A percentile compares a stretch with the other conserved stretches of the same genome.
phyloP scores from a whole-genome alignment of 2,888 invertebrate species.

The Laothoe populi region DNA sequence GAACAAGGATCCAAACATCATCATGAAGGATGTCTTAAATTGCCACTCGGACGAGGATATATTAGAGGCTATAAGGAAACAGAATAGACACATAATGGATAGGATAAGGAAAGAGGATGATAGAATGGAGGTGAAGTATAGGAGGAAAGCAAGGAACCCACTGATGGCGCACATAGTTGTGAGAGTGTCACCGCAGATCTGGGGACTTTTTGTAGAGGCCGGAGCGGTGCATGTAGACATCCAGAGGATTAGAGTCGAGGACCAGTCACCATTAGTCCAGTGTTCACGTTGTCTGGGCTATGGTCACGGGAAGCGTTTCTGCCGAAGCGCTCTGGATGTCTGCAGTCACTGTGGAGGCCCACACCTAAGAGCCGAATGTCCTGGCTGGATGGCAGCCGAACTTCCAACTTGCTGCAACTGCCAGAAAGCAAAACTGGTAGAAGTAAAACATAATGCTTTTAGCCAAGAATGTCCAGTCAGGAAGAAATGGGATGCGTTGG shows the following conservation, averaged over 20 bases:
- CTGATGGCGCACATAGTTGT: conserved; percentile 28
- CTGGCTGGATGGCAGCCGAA: conserved; percentile 7
- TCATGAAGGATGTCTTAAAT: conserved; percentile 32
- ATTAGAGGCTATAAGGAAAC: conserved; percentile 23
- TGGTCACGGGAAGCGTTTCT: too few relatives aligned
- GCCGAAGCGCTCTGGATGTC: too few relatives aligned
- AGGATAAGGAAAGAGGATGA: conserved; percentile 12
- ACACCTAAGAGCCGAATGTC: not conserved
- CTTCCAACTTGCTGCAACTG: not conserved
- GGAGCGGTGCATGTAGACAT: too few relatives aligned
- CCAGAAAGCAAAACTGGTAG: not conserved
- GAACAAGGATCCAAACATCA: conserved; percentile 35
- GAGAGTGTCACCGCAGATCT: too few relatives aligned
- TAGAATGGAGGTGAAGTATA: conserved; percentile 14
- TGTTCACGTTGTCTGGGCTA: too few relatives aligned
- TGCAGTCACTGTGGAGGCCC: too few relatives aligned
- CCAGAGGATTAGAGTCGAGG: too few relatives aligned
- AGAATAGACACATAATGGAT: conserved; percentile 10
- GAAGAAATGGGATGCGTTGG: too few relatives aligned
- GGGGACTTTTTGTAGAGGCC: conserved; percentile 30
- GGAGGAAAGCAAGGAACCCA: conserved; percentile 30
- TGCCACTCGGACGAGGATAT: conserved; percentile 32
- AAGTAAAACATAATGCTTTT: not conserved
- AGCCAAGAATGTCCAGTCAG: too few relatives aligned
- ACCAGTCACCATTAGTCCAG: too few relatives aligned